Conservation (phyloP, 2,797 vertebrate species). For the Poeciliopsis infans region DNA sequence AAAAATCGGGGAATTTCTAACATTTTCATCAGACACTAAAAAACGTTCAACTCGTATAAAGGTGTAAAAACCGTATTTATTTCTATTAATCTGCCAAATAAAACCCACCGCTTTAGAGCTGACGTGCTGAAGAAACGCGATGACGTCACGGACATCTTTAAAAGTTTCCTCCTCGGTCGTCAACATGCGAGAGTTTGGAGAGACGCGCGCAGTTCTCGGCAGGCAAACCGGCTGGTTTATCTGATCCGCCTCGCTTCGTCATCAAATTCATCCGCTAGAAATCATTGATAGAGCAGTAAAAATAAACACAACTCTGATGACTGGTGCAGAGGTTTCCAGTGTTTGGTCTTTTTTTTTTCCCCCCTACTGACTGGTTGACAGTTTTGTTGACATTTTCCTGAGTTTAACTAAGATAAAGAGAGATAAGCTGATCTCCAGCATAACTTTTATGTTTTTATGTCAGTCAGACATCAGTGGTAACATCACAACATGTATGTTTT, state of each 20-base stretch:
- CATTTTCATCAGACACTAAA: too few species aligned
- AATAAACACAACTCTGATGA: background rate
- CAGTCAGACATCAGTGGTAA: background rate
- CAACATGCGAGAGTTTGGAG: too few species aligned
- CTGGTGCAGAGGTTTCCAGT: background rate
- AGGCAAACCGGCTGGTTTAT: slow-evolving; percentile 23
- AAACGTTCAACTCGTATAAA: too few species aligned
- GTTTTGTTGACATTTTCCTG: background rate
- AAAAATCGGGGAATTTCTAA: too few species aligned
- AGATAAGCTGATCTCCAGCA: background rate
- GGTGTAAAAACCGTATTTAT: too few species aligned
- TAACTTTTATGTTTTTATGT: background rate
- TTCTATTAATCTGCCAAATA: too few species aligned
- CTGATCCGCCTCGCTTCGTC: slow-evolving; percentile 36
- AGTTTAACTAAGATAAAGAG: background rate
- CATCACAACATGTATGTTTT: slow-evolving; percentile 7
- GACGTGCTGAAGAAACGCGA: too few species aligned
- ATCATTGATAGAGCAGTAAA: background rate
- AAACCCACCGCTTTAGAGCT: too few species aligned
- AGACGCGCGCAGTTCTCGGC: too few species aligned
- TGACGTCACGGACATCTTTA: too few species aligned
- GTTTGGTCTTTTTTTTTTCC: background rate
- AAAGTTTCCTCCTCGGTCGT: too few species aligned
- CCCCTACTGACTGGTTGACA: background rate
- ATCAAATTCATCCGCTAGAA: background rate